Conservation (phyloP, 2,888 invertebrate genomes). For the Hirtodrosophila duncani region DNA sequence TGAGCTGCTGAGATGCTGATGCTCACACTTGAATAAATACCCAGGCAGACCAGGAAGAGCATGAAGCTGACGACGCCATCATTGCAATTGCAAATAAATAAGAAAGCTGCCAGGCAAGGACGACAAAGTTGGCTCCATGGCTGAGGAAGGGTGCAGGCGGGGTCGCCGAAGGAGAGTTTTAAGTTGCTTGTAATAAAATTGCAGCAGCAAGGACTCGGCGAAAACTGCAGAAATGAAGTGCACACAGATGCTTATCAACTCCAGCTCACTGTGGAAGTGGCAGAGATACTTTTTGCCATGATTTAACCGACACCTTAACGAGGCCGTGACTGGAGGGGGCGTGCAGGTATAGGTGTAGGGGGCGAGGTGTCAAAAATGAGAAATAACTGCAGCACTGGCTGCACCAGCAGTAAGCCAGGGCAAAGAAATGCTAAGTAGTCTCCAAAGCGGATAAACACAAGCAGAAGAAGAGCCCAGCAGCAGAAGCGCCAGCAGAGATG, state of each 20-base stretch:
- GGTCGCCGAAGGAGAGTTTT: slow-evolving; percentile 44
- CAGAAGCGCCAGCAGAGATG: not conserved
- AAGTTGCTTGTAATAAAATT: slow-evolving; percentile 70
- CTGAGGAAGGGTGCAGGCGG: not conserved
- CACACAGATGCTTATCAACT: slow-evolving; percentile 64
- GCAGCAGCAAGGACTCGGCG: slow-evolving; percentile 42
- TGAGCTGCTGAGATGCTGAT: slow-evolving; percentile 16
- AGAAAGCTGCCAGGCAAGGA: slow-evolving; percentile 50
- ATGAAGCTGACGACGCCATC: slow-evolving; percentile 57
- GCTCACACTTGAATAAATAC: slow-evolving; percentile 71
- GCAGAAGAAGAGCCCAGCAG: slow-evolving; percentile 5
- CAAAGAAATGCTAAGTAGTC: slow-evolving; percentile 38
- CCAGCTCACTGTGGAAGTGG: slow-evolving; percentile 11
- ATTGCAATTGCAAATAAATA: slow-evolving; percentile 70
- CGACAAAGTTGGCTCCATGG: slow-evolving; percentile 43
- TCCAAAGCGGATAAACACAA: slow-evolving; percentile 18
- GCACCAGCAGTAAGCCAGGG: slow-evolving; percentile 10
- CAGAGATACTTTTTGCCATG: slow-evolving; percentile 39
- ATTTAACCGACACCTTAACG: slow-evolving; percentile 45
- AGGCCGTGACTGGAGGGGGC: not conserved
- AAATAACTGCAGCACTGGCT: slow-evolving; percentile 41
- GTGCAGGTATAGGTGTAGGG: slow-evolving; percentile 10
- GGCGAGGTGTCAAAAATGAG: slow-evolving; percentile 34
- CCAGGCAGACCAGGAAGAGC: slow-evolving; percentile 43
- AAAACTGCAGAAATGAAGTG: slow-evolving; percentile 72